Percentiles rank a stretch among this genome's conserved stretches.
Conservation (phyloP, 2,113 vertebrate genomes). For the human (Homo sapiens) region DNA sequence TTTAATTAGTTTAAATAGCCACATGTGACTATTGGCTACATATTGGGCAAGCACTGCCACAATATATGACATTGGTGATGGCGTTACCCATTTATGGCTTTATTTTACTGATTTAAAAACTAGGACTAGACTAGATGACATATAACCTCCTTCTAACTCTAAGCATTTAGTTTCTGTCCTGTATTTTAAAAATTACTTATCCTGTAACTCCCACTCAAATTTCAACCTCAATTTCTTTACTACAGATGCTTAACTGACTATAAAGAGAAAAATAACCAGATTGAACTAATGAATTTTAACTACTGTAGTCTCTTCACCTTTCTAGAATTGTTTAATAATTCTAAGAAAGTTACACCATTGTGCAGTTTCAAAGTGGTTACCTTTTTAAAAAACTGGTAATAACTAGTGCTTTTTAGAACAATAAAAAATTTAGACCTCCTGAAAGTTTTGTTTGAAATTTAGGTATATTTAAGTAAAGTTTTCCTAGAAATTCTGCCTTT, state of each 20-base stretch:
- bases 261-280: not conserved
- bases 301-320: not conserved
- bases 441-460: constrained; percentile 40
- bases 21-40: not conserved
- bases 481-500: not conserved
- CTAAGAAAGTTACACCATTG: not conserved
- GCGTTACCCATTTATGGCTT: not conserved
- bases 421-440: not conserved
- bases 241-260: not conserved
- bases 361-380: not conserved
- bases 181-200: not conserved
- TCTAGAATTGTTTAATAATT: not conserved
- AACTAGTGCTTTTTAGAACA: not conserved
- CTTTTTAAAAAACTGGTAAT: not conserved
- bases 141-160: not conserved
- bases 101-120: not conserved
- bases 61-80: not conserved
- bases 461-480: not conserved
- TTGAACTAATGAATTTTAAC: not conserved
- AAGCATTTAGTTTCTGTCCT: not conserved
- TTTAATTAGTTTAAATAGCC: not conserved
- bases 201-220: not conserved
- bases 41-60: not conserved
- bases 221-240: not conserved
- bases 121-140: not conserved